Base-by-base conservation (phyloP, 2,888 invertebrate genomes). In the Scaptomyza reducta region DNA sequence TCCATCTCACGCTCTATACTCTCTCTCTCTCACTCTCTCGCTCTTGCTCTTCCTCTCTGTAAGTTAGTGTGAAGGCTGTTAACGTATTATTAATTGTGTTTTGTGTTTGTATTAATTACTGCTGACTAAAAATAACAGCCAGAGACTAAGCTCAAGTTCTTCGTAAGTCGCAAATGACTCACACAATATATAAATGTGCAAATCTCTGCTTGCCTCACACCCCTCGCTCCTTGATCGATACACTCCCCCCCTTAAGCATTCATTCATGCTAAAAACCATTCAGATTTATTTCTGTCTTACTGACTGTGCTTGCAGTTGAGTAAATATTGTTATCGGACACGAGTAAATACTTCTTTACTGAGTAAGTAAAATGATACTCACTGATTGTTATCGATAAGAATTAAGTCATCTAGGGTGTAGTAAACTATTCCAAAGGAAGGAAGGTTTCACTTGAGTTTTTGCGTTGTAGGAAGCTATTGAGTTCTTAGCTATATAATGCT, bases 51-150 rank as follows among this genome's bases (percentile, higher is more conserved):
- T 16, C 13, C 27, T 13, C 45, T 42, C 47, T 51, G 13, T 25
- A 33, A 45, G 45, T 54, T 53, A 65, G 31, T 54, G 45, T 70
- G 70, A 57, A 61, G 67, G 62, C 67, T 66, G 50, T 72, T 61
- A 76, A 55, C 62, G 54, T 54, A 55, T 68, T 69, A 72, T 75
- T 74, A 71, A 60, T 57, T 66, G 56, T 61, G 64, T 45, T 31
- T 54, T 64, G 66, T 61, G 64, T 45, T 67, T 67, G 66, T 65
- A 54, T 70, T 65, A 77, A 70, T 79, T 75, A 68, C 46, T 68
- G 64, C 76, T 72, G 60, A 75, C 63, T 75, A 47, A 53, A 74
- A 49, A 49, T 9, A 11, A 11, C 29, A 45, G 42, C 35, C 25
- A 44, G 41, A 57, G 59, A 58, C 67, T 57, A 42, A 60, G 56